Evolutionary conservation across 2,797 vertebrate species (phyloP).

Genomic region (Crocodylus rhombifer): DNA sequence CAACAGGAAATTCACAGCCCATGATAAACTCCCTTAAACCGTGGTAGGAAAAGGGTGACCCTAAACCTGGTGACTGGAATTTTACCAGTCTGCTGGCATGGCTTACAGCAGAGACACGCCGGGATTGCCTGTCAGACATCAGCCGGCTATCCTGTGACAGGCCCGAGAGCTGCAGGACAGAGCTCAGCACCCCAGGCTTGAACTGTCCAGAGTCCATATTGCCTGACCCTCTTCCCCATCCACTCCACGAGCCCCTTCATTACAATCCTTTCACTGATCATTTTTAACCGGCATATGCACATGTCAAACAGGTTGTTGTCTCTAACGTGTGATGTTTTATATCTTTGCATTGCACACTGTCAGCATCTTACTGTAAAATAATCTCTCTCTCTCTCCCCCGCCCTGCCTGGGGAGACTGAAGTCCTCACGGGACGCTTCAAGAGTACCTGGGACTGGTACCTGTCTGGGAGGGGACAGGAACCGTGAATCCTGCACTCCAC

Average conservation of each 20-base stretch:
- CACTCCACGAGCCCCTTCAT: not conserved
- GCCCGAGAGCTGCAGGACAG: accelerated
- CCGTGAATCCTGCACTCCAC: too few species aligned
- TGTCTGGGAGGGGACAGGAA: not conserved
- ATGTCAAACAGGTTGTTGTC: not conserved
- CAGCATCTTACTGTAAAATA: not conserved
- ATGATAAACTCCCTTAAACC: not conserved
- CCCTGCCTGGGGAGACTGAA: not conserved
- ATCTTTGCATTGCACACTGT: accelerated
- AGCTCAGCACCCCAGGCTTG: not conserved
- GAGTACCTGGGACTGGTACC: not conserved
- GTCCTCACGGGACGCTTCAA: too few species aligned
- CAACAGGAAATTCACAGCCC: not conserved
- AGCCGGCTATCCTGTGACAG: accelerated
- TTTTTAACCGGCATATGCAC: not conserved
- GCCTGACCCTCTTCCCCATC: not conserved
- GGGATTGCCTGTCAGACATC: not conserved
- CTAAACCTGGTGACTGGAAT: slow-evolving; percentile 17
- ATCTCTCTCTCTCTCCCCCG: not conserved
- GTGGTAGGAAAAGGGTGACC: not conserved
- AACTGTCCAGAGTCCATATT: accelerated
- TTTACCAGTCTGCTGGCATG: not conserved
- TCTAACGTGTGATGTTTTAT: not conserved
- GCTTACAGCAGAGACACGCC: accelerated
- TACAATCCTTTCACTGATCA: not conserved